phyloP scores from a whole-genome alignment of 2,113 vertebrate genomes.

The Catagonus wagneri region DNA sequence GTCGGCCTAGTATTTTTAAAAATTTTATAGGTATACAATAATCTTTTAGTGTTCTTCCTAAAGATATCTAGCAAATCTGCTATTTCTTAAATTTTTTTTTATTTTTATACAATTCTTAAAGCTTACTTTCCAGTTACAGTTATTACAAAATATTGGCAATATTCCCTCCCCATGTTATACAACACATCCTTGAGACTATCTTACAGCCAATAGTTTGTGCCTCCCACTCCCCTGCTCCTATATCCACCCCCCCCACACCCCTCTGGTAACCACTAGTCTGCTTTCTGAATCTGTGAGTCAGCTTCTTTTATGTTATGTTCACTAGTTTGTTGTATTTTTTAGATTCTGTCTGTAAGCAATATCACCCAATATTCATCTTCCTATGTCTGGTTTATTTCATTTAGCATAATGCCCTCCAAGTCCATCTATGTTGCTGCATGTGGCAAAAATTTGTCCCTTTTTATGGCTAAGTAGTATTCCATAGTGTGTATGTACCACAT shows the following conservation, averaged over 20 bases:
- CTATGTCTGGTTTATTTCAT: not conserved
- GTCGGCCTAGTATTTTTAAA: not conserved
- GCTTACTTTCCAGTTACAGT: not conserved
- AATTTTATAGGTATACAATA: not conserved
- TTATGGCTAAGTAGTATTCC: not conserved
- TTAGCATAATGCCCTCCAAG: not conserved
- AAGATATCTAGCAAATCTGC: conserved; percentile 23
- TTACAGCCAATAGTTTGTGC: not conserved
- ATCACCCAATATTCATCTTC: not conserved
- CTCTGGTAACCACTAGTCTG: not conserved
- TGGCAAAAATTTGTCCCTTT: not conserved
- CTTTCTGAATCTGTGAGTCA: not conserved
- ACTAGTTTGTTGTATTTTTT: not conserved
- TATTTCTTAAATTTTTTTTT: not conserved
- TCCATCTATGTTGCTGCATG: not conserved
- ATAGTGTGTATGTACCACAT: not conserved
- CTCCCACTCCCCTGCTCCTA: not conserved
- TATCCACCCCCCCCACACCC: rapidly evolving
- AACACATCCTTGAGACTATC: not conserved
- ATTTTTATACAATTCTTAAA: not conserved
- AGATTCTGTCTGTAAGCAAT: not conserved
- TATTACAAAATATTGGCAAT: not conserved
- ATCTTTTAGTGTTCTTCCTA: conserved; percentile 24
- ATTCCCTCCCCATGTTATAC: not conserved
- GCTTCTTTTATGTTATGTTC: not conserved